These are phyloP conservation scores for Bombus picipes DNA, from an alignment of 1,140 invertebrate species.

Conservation along the genomic window DNA sequence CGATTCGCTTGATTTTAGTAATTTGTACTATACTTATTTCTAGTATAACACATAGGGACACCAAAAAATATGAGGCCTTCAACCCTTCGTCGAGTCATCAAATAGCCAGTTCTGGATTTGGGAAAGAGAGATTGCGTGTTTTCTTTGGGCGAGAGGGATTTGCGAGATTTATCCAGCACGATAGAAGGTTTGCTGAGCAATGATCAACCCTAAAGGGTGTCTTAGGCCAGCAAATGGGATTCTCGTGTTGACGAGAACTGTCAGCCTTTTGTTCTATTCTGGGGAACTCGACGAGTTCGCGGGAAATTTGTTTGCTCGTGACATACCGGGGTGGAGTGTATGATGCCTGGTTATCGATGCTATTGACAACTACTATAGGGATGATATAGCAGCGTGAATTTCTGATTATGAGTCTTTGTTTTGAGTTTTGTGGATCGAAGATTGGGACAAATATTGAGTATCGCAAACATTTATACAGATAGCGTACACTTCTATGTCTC, in stretches of 20 bases:
- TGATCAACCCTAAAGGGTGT: neutral
- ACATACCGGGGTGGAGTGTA: neutral
- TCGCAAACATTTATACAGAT: neutral
- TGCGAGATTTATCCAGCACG: neutral
- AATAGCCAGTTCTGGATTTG: too few species aligned
- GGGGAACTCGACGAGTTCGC: neutral
- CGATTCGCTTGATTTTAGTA: too few species aligned
- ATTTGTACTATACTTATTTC: too few species aligned
- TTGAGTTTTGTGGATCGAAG: neutral
- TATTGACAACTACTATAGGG: neutral
- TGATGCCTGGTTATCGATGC: neutral
- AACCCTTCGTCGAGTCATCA: too few species aligned
- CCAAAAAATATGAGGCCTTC: too few species aligned
- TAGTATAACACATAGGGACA: too few species aligned
- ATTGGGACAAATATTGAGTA: neutral
- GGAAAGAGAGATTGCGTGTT: neutral
- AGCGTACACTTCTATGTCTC: too few species aligned
- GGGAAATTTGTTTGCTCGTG: slow-evolving; percentile 18
- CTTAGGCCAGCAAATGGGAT: slow-evolving; percentile 16
- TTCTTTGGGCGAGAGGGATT: neutral
- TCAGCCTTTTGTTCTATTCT: neutral
- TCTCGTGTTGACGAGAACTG: slow-evolving; percentile 14
- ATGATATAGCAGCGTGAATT: neutral
- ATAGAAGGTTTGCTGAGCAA: neutral
- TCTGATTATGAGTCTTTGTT: neutral